Base-by-base conservation (phyloP, 2,113 vertebrate species). In the Cheilinus undulatus region DNA sequence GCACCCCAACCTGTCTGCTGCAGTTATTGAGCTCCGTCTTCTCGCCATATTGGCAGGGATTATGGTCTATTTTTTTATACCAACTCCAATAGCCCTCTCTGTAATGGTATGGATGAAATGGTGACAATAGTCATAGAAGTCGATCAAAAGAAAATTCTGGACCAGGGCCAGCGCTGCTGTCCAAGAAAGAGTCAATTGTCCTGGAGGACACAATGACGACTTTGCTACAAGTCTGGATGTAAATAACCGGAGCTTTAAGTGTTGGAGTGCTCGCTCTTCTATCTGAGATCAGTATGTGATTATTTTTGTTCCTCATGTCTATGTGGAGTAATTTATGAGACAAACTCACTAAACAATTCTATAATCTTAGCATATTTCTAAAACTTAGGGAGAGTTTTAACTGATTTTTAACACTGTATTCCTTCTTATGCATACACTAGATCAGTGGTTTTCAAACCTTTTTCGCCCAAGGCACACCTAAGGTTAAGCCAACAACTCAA, bases 1-100 rank as follows among this genome's bases (percentile, higher is more conserved):
- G 88, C 89, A 88, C 80, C 88, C 78, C 73, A 76, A 92, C 87
- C 84, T 88, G 87, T 87, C 88, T 77, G 83, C 78, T 49, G 59
- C 26, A 6, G 80, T 83, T 78, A 73, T 78, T 70, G 85, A 87
- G 85, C 85, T 72, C 75, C 52, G 32, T 90, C 74, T 85, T 83
- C 86, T 54, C 6, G 58, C 87, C 86, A 80, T 88, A 83, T 86
- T 87, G 86, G 69, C 57, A 66, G 78, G 86, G 88, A 91, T 91
- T 90, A 91, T 57, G 42, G 23, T 50, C 45, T 23, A 14, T 58
- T 70, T 87, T 69, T 52, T 73, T 75, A 83, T 34, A 17, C 50
- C 26, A 22, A 66, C 68, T 80, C 69, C 69, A 84, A 78, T 26
- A 83, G 82, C 65, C 34, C 60, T 78, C 57, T 30, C 71, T 78